These are phyloP conservation scores for Capitulum mitella DNA, from an alignment of 2,888 invertebrate genomes.

Conservation along the genomic window DNA sequence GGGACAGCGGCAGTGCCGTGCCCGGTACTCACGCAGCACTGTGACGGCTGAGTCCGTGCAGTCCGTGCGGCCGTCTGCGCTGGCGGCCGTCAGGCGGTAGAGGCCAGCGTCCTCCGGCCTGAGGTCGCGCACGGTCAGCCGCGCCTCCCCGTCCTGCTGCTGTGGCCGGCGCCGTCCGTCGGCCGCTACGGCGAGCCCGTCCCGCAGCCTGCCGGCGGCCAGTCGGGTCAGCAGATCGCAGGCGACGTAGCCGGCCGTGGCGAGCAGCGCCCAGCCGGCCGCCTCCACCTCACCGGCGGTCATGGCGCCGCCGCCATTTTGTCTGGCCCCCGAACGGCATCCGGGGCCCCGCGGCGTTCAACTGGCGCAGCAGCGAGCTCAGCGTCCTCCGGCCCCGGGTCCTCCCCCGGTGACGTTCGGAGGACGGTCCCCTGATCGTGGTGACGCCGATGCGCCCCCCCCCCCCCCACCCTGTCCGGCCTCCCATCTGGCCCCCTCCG, in stretches of 20 bases:
- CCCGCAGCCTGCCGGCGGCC: conserved; percentile 33
- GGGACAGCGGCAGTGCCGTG: no score
- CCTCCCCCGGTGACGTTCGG: background rate
- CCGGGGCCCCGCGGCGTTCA: background rate
- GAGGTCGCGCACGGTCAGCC: background rate
- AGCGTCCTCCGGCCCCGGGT: background rate
- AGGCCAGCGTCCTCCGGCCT: background rate
- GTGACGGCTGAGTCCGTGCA: no score
- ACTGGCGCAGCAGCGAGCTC: background rate
- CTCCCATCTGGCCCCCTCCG: background rate
- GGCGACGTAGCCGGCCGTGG: background rate
- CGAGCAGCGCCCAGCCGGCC: background rate
- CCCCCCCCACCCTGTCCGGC: background rate
- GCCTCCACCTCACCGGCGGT: background rate
- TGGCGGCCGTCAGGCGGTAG: background rate
- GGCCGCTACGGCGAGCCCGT: conserved; percentile 54
- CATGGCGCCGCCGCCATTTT: conserved; percentile 9
- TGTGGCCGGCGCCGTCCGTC: background rate
- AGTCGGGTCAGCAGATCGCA: conserved; percentile 34
- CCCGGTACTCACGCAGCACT: no score
- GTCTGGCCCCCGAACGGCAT: background rate
- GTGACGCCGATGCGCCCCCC: background rate
- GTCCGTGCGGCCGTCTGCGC: background rate
- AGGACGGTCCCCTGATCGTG: background rate
- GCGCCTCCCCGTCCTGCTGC: background rate